Conservation (phyloP, 2,888 invertebrate genomes). For the Amphipyra tragopoginis region DNA sequence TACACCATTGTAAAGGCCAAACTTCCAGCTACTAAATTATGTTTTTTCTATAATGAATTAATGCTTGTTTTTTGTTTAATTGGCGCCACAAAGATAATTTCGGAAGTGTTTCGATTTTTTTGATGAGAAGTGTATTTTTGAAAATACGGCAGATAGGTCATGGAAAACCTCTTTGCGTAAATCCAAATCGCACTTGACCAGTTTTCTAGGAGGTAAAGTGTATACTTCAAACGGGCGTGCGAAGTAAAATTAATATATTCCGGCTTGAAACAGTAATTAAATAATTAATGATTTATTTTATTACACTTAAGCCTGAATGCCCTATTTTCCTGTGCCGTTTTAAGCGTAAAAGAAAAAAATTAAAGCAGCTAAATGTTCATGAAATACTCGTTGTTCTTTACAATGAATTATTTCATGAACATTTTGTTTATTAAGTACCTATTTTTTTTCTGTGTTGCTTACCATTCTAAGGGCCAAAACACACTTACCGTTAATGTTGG, state of each 20-base stretch:
- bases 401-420: constrained; percentile 12
- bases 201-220: background rate
- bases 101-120: no score
- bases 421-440: background rate
- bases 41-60: no score
- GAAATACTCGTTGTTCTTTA: constrained; percentile 11
- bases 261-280: constrained; percentile 18
- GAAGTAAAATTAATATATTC: constrained; percentile 9
- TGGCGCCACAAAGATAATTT: no score
- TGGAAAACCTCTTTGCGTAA: no score
- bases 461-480: no score
- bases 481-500: no score
- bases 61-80: no score
- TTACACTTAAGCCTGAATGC: constrained; percentile 11
- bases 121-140: no score
- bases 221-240: background rate
- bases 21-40: no score
- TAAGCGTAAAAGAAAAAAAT: background rate
- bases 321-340: constrained; percentile 19
- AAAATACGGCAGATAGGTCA: no score
- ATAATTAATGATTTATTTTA: constrained; percentile 32
- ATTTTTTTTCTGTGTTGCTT: background rate
- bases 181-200: no score
- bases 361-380: constrained; percentile 12
- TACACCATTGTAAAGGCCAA: no score